Base-by-base conservation (phyloP, 1,140 invertebrate genomes). In the Lucilia cuprina region DNA sequence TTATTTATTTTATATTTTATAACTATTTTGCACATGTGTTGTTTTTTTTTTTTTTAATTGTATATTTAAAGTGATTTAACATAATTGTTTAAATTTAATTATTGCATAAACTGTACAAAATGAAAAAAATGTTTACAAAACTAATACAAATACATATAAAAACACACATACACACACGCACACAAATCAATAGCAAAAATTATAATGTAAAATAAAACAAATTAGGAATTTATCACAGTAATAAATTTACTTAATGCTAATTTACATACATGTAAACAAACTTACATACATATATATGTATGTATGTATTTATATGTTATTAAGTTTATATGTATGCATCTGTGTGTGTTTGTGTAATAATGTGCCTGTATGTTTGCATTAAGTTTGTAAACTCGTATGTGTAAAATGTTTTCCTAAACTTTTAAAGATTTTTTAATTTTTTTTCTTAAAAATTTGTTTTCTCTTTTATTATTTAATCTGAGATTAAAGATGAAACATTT, bases 141-240 rank as follows among this genome's bases (percentile, higher is more conserved):
- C 25, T 30, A 30, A 30, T 30, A 30, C 25, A 30, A 30, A 30
- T 30, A 30, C n/a, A n/a, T n/a, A n/a, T n/a, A n/a, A n/a, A n/a
- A n/a, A n/a, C n/a, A n/a, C n/a, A n/a, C n/a, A n/a, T n/a, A n/a
- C 25, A 30, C 25, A 30, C 25, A 60, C 5, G 17, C 13, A n/a
- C 50, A 60, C 41, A 41, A 60, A 60, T 60, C 41, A 41, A 41
- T 41, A 41, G 41, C 25, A 30, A 41, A 41, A 60, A 60, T 60
- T 60, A 70, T 21, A 70, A 21, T n/a, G n/a, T n/a, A 65, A 65
- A 21, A 70, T 21, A 21, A 21, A 70, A 30, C 70, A 50, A 50
- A 49, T 83, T 47, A 75, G 83, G 75, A 84, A 77, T 84, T 84
- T 84, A 84, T 84, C 83, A 84, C 83, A 84, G 83, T 84, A 75